Conservation (phyloP, 1,140 invertebrate species). For the Lepidurus couesii region DNA sequence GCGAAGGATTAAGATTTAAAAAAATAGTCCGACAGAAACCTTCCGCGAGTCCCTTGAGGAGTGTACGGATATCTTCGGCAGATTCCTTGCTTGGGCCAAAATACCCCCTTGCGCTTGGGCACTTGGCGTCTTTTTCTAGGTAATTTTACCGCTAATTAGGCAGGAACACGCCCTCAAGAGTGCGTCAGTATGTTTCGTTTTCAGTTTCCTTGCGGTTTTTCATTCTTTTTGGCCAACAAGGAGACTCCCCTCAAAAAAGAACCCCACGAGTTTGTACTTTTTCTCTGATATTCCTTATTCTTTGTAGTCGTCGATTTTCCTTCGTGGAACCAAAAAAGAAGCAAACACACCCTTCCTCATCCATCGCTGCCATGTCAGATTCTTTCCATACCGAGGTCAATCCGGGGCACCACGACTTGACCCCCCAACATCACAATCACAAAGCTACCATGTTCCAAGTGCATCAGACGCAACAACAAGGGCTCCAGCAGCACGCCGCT, state of each 20-base stretch:
- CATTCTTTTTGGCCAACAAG: not conserved
- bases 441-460: conserved; percentile 22
- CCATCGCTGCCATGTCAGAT: conserved; percentile 17
- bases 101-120: not conserved
- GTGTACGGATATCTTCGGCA: not conserved
- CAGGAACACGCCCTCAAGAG: not conserved
- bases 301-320: not conserved
- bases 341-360: not conserved
- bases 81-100: not conserved
- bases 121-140: conserved; percentile 17
- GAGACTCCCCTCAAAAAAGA: not conserved
- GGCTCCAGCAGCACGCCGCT: not conserved
- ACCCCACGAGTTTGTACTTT: not conserved
- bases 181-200: not conserved
- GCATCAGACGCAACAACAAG: conserved; percentile 17
- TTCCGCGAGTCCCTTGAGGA: not conserved
- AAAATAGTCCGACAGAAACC: not conserved
- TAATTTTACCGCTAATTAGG: conserved; percentile 22
- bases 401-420: conserved; percentile 7
- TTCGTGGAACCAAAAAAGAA: not conserved
- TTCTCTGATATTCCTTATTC: not conserved
- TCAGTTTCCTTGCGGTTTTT: not conserved
- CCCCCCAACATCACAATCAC: not conserved
- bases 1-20: not conserved
- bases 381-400: conserved; percentile 10